These are phyloP conservation scores for Sinopyrophorus schimmeli DNA, from an alignment of 2,888 invertebrate genomes.

Conservation along the genomic window DNA sequence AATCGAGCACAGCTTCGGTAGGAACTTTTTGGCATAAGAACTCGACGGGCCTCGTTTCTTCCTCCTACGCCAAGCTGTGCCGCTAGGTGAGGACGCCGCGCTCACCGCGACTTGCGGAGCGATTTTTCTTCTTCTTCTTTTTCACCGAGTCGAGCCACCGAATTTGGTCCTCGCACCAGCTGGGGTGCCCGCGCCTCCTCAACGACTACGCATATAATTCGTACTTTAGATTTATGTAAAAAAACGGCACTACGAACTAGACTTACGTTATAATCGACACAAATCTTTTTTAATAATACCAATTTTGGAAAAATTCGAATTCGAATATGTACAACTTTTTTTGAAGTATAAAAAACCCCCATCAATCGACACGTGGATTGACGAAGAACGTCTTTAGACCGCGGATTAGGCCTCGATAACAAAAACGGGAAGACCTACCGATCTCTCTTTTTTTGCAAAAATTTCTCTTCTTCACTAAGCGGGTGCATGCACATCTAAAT, in stretches of 20 bases:
- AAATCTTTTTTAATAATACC: conserved; percentile 48
- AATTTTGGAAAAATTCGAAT: conserved; percentile 42
- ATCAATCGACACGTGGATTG: conserved; percentile 25
- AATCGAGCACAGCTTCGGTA: conserved; percentile 16
- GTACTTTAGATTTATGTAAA: conserved; percentile 47
- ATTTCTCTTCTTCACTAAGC: conserved; percentile 35
- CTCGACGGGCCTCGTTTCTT: conserved; percentile 3
- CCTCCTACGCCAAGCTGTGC: conserved; percentile 21
- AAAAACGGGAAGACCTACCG: conserved; percentile 43
- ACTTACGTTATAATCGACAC: conserved; percentile 49
- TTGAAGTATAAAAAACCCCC: conserved; percentile 28
- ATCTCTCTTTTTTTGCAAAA: no score
- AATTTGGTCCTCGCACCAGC: conserved; percentile 57
- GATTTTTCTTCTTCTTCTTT: conserved; percentile 13
- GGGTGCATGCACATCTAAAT: conserved; percentile 43
- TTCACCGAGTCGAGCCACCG: conserved; percentile 41
- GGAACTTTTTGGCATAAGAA: conserved; percentile 1
- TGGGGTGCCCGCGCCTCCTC: conserved; percentile 48
- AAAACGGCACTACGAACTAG: conserved; percentile 53
- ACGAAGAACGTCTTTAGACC: conserved; percentile 41
- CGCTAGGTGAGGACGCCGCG: conserved; percentile 30
- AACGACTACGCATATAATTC: conserved; percentile 49
- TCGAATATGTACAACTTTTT: conserved; percentile 39
- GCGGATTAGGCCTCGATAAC: conserved; percentile 47
- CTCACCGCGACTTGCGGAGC: conserved; percentile 31